Evolutionary conservation across 2,797 vertebrate genomes (phyloP), one percentile per base, ranked within the genome.

Genomic region (Cyprinella venusta): DNA sequence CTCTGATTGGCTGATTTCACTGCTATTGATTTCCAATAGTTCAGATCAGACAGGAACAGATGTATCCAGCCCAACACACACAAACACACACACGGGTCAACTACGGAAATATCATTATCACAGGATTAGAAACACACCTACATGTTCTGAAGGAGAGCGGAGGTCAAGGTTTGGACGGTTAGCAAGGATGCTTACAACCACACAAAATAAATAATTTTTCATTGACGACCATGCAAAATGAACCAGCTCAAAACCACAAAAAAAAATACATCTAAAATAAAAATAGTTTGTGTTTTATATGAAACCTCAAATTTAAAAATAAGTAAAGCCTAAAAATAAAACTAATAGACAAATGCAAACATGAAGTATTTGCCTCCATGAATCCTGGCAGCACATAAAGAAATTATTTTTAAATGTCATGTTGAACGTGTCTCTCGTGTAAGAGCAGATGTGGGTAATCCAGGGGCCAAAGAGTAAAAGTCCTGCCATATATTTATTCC

Each of bases 21-120:
- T 89, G 78, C 89, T 91, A 95, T 94, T 91, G 94, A 94, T 95
- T 94, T 94, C 93, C 94, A 91, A 93, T 94, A 93, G 92, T 85
- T 82, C 88, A 89, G 92, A 93, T 94, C 92, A 93, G 92, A 92
- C 90, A 91, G 90, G 91, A 89, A 90, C 84, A 88, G 90, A 24
- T 93, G 89, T 91, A 90, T 30, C 1, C 59, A 64, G 33, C 89
- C 91, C 89, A 30, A 91, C 91, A 92, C 42, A 45, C 42, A 45
- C 42, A 45, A 3, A 45, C 42, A 45, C 42, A 45, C 91, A 93
- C 89, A 92, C 91, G 92, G 59, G 24, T 61, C 59, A 15, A 5
- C 24, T 13, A 71, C 4, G 91, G 92, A 91, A 94, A 95, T 94
- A 94, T 93, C 92, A 95, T 94, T 92, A 94, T 93, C 92, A 92